phyloP scores from a whole-genome alignment of 2,888 invertebrate genomes.

The Melanostoma mellinum region DNA sequence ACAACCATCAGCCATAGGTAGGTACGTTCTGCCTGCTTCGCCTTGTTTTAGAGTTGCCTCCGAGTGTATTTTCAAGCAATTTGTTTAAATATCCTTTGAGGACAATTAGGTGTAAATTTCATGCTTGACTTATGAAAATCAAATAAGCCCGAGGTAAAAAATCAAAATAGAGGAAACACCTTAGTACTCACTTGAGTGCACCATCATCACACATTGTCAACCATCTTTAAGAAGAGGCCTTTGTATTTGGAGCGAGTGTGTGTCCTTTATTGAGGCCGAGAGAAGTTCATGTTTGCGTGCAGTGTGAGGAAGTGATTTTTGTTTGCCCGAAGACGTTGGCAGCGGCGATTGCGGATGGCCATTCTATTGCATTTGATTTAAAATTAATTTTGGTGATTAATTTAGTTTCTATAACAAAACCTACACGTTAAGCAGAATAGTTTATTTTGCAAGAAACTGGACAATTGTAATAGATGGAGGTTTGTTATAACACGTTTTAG shows the following conservation, averaged over 20 bases:
- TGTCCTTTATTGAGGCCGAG: background rate
- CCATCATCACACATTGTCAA: conserved; percentile 26
- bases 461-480: too few species aligned
- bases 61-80: conserved; percentile 44
- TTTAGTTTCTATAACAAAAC: too few species aligned
- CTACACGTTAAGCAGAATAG: too few species aligned
- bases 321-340: too few species aligned
- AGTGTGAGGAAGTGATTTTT: too few species aligned
- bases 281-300: too few species aligned
- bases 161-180: conserved; percentile 64
- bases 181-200: conserved; percentile 69
- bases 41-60: background rate
- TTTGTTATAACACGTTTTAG: too few species aligned
- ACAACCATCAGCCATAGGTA: background rate
- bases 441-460: too few species aligned
- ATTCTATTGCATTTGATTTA: too few species aligned
- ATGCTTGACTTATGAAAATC: conserved; percentile 72
- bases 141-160: conserved; percentile 53
- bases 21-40: conserved; percentile 19
- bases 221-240: conserved; percentile 30
- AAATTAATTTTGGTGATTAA: too few species aligned
- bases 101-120: conserved; percentile 71
- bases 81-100: conserved; percentile 57
- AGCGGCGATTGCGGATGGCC: too few species aligned
- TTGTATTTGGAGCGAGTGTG: conserved; percentile 27